phyloP scores from a whole-genome alignment of 1,140 invertebrate genomes.

The Lepidurus apus region DNA sequence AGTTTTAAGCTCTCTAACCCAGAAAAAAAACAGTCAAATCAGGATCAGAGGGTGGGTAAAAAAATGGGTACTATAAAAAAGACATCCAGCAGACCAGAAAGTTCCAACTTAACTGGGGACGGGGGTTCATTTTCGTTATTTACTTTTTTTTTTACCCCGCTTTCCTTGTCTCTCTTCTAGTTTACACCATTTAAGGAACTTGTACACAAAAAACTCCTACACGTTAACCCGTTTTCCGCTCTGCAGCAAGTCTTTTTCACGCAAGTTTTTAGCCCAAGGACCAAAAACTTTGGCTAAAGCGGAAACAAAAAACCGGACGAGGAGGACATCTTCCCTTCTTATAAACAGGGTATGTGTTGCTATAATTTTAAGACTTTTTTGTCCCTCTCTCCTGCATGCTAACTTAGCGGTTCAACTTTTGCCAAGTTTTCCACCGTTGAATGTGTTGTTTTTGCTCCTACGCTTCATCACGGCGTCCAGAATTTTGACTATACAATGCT shows the following conservation, averaged over 20 bases:
- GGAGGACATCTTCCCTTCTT: background rate
- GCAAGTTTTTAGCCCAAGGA: background rate
- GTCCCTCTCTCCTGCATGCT: background rate
- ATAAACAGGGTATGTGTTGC: background rate
- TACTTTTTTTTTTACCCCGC: background rate
- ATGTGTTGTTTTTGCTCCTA: background rate
- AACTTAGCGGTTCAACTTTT: background rate
- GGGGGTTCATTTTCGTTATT: background rate
- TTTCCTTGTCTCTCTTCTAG: background rate
- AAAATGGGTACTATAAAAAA: background rate
- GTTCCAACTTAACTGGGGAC: background rate
- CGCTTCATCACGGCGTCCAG: background rate
- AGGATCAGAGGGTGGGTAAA: background rate
- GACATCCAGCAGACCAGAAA: slow-evolving; percentile 10
- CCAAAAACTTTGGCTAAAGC: background rate
- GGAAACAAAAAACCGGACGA: background rate
- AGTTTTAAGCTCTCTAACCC: slow-evolving; percentile 3
- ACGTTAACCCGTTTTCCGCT: background rate
- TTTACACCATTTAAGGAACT: slow-evolving; percentile 16
- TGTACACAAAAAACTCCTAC: background rate
- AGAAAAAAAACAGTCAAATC: background rate
- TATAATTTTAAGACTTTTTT: background rate
- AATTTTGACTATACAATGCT: background rate
- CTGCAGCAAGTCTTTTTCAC: background rate
- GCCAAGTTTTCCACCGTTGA: background rate